Evolutionary conservation across 2,888 invertebrate species (phyloP), one percentile per base, ranked within the genome.

Genomic region (Resseliella maxima): DNA sequence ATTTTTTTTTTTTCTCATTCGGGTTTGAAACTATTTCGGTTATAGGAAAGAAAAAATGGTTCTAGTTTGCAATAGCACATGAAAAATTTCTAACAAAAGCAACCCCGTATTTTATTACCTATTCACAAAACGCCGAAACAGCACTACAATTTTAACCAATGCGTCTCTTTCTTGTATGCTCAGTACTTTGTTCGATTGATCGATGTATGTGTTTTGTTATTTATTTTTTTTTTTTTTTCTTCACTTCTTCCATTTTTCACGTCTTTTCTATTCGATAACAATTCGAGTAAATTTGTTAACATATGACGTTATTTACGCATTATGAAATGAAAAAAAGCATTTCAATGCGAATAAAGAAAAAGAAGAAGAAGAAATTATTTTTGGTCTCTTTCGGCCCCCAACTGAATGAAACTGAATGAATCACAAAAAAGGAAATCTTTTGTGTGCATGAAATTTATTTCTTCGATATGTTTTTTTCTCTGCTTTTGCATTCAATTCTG

Each of bases 251-350:
- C 15, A 15, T 72, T 72, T 72, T 18, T 8, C 6, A 72, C 31
- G 31, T 72, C 72, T 72, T 72, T 72, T 72, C 72, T 72, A 72
- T 72, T 72, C 72, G 72, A 72, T 72, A 83, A 83, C 38, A 38
- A 38, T 83, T 83, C 83, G 38, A 83, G 83, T n/a, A 38, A 81
- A 81, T 81, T 81, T 36, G 59, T 59, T 24, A 59, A 35, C 72
- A 72, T 72, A 83, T 83, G 83, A 83, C 83, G 83, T 38, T 83
- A 83, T 83, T 83, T 83, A 83, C 83, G 83, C 83, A 83, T 83
- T 83, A 38, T 24, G 38, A 24, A 83, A 83, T 38, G 38, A 83
- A 83, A 83, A 38, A 38, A 38, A n/a, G n/a, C n/a, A 38, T 83
- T 83, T 38, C 38, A 83, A 83, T 83, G 83, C 38, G 83, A 83